Percentiles rank a stretch among this genome's conserved stretches.
phyloP scores from a whole-genome alignment of 2,888 invertebrate species.

The Nomada fucata region DNA sequence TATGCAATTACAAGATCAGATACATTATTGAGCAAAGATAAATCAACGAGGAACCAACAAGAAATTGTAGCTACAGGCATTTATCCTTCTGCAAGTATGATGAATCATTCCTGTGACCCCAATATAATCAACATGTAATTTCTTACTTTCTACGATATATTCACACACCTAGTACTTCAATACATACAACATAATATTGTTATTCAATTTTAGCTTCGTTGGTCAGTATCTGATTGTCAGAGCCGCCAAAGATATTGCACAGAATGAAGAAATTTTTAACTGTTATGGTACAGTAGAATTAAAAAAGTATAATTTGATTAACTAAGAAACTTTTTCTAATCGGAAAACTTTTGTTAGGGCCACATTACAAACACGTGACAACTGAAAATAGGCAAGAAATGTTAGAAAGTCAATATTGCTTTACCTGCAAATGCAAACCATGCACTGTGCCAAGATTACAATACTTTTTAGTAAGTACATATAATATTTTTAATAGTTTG shows the following conservation, averaged over 20 bases:
- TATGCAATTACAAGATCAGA: slow-evolving; percentile 87
- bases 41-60: slow-evolving; percentile 78
- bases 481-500: background rate
- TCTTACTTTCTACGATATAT: slow-evolving; percentile 16
- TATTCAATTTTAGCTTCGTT: slow-evolving; percentile 87
- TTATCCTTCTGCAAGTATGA: slow-evolving; percentile 93
- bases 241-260: slow-evolving; percentile 87
- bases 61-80: slow-evolving; percentile 91
- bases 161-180: slow-evolving; percentile 4
- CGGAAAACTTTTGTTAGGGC: slow-evolving; percentile 83
- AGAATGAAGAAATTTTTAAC: slow-evolving; percentile 91
- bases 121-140: slow-evolving; percentile 90
- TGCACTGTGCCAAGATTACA: slow-evolving; percentile 85
- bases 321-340: background rate
- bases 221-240: slow-evolving; percentile 89
- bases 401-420: slow-evolving; percentile 90
- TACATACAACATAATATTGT: slow-evolving; percentile 85
- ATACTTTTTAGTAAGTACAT: slow-evolving; percentile 75
- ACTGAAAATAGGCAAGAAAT: slow-evolving; percentile 87
- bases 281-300: slow-evolving; percentile 88
- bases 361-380: slow-evolving; percentile 89
- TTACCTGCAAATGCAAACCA: slow-evolving; percentile 90
- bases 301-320: background rate
- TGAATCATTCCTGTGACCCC: slow-evolving; percentile 97
- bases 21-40: slow-evolving; percentile 66